Conservation (phyloP, 2,113 vertebrate genomes). For the Lampris incognitus region DNA sequence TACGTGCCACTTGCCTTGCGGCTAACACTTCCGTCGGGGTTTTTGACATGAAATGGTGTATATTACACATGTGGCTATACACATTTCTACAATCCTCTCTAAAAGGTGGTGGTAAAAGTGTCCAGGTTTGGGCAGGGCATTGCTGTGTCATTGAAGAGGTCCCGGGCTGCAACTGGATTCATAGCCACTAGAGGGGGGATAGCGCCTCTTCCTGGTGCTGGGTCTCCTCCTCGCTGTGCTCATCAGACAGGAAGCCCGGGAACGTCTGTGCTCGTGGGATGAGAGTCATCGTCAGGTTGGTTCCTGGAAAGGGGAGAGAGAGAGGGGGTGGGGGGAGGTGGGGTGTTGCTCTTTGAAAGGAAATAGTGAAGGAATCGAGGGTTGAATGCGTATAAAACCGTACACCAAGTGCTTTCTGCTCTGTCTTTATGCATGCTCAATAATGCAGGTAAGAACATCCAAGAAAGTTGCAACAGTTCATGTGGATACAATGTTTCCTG, state of each 20-base stretch:
- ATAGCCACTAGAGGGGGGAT: constrained; percentile 90
- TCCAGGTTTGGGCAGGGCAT: constrained; percentile 67
- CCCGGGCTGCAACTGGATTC: constrained; percentile 88
- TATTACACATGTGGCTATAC: constrained; percentile 78
- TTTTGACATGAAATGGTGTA: constrained; percentile 63
- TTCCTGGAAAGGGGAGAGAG: constrained; percentile 76
- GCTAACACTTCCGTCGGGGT: constrained; percentile 61
- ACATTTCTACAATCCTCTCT: constrained; percentile 74
- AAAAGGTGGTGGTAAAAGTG: constrained; percentile 66
- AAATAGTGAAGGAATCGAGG: too few relatives aligned
- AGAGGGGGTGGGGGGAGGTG: background rate
- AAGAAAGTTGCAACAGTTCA: too few relatives aligned
- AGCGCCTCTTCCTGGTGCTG: constrained; percentile 82
- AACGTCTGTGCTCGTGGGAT: constrained; percentile 96
- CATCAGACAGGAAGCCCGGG: constrained; percentile 91
- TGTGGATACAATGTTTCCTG: too few relatives aligned
- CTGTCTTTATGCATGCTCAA: too few relatives aligned
- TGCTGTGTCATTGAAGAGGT: constrained; percentile 88
- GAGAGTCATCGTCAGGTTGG: constrained; percentile 85
- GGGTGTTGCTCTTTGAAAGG: too few relatives aligned
- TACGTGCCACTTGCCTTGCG: constrained; percentile 57
- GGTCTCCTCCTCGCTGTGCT: constrained; percentile 79
- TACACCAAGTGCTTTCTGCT: too few relatives aligned
- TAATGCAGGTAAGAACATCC: too few relatives aligned
- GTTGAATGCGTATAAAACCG: too few relatives aligned